phyloP scores from a whole-genome alignment of 2,113 vertebrate species.

The Fregetta grallaria region DNA sequence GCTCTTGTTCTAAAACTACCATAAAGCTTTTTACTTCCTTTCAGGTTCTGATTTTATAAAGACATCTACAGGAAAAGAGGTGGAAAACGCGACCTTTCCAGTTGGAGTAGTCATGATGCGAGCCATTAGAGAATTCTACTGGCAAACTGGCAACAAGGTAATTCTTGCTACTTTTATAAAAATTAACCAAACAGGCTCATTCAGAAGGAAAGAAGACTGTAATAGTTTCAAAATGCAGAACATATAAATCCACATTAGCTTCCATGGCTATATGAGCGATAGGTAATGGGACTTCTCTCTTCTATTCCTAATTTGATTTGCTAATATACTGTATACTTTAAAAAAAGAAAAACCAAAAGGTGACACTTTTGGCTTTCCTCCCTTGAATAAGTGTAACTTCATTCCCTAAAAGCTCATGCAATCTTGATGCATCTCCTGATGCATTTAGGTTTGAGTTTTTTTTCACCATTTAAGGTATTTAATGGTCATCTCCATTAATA shows the following conservation, averaged over 20 bases:
- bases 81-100: slow-evolving; percentile 91
- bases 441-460: not conserved
- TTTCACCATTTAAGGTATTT: not conserved
- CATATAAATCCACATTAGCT: not conserved
- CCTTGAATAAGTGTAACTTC: not conserved
- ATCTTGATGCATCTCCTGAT: not conserved
- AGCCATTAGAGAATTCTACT: slow-evolving; percentile 91
- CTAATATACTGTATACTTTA: not conserved
- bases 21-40: slow-evolving; percentile 18
- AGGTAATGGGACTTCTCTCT: not conserved
- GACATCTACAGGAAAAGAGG: slow-evolving; percentile 96
- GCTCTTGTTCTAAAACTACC: not conserved
- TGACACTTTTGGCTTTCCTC: not conserved
- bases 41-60: slow-evolving; percentile 98
- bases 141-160: slow-evolving; percentile 92
- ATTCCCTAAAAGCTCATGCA: not conserved
- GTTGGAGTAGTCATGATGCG: slow-evolving; percentile 93
- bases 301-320: not conserved
- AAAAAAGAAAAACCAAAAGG: not conserved
- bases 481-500: not conserved
- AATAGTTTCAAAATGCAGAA: not conserved
- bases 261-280: not conserved
- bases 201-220: not conserved
- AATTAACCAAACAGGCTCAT: not conserved
- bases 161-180: not conserved